phyloP scores from a whole-genome alignment of 2,888 invertebrate genomes.

The Drosophila anomalipes region DNA sequence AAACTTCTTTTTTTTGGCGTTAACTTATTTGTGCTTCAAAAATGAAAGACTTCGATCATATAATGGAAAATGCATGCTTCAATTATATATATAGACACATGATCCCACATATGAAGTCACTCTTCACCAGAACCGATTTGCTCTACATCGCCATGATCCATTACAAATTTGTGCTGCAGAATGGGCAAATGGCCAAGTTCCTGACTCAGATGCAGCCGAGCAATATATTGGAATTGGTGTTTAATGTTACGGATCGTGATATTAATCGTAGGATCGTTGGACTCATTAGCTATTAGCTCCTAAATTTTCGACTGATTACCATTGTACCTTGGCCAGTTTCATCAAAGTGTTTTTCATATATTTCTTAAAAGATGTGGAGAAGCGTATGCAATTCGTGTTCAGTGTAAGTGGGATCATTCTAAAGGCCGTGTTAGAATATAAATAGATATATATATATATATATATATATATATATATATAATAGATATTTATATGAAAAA shows the following conservation, averaged over 20 bases:
- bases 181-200: constrained; percentile 44
- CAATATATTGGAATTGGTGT: constrained; percentile 25
- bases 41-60: no score
- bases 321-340: constrained; percentile 87
- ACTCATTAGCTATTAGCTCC: constrained; percentile 30
- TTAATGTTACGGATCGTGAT: constrained; percentile 32
- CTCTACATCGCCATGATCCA: constrained; percentile 86
- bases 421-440: not conserved
- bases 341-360: constrained; percentile 88
- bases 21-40: no score
- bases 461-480: no score
- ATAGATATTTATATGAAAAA: no score
- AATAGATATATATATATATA: no score
- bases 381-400: constrained; percentile 88
- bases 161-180: constrained; percentile 71
- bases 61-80: constrained; percentile 88
- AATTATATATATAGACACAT: constrained; percentile 86
- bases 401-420: constrained; percentile 83
- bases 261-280: constrained; percentile 27
- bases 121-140: constrained; percentile 87
- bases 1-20: no score
- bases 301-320: constrained; percentile 23
- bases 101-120: constrained; percentile 82
- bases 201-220: no score
- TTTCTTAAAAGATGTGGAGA: constrained; percentile 88